phyloP scores from a whole-genome alignment of 1,140 invertebrate genomes.

The Trachelipus rathkii region DNA sequence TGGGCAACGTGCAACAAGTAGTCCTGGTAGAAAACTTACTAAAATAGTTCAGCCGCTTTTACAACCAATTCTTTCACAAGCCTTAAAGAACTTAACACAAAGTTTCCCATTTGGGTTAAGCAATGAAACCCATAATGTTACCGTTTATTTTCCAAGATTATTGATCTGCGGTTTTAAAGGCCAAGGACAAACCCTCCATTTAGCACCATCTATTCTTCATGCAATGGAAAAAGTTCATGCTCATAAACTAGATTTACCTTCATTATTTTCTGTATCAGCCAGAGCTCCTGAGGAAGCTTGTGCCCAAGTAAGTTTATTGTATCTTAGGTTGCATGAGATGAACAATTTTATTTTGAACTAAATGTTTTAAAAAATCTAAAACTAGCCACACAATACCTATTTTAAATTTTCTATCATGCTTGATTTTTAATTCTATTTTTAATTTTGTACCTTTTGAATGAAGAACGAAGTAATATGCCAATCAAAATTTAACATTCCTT shows the following conservation, averaged over 20 bases:
- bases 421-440: no score
- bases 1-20: conserved; percentile 25
- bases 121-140: not conserved
- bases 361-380: no score
- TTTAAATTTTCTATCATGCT: no score
- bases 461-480: conserved; percentile 67
- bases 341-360: no score
- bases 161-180: conserved; percentile 60
- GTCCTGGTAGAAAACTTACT: not conserved
- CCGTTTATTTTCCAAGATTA: conserved; percentile 57
- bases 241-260: conserved; percentile 65
- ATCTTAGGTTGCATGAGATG: no score
- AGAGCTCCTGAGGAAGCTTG: conserved; percentile 74
- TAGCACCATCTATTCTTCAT: conserved; percentile 75
- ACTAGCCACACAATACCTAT: no score
- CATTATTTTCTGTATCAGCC: conserved; percentile 67
- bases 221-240: conserved; percentile 75
- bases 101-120: not conserved
- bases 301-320: conserved; percentile 64
- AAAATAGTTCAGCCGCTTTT: not conserved
- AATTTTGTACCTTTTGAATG: conserved; percentile 65
- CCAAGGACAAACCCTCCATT: conserved; percentile 62
- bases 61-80: not conserved
- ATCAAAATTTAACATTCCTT: conserved; percentile 74
- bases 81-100: not conserved